Evolutionary conservation across 2,888 invertebrate genomes (phyloP).

Genomic region (Zygogramma bicolorata): DNA sequence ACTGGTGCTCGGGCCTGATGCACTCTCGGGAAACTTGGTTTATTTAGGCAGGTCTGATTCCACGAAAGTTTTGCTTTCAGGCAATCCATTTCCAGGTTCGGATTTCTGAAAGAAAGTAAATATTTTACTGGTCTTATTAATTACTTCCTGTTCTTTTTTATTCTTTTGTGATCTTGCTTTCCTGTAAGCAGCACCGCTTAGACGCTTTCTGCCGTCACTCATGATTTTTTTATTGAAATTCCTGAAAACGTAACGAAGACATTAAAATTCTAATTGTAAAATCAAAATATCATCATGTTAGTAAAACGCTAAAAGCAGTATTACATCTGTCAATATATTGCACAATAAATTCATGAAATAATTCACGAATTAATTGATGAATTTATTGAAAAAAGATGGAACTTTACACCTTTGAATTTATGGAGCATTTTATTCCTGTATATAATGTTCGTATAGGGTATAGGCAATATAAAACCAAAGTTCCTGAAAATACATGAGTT

Average conservation of each 20-base stretch:
- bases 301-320: no score
- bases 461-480: no score
- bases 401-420: no score
- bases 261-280: conserved; percentile 9
- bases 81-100: no score
- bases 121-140: conserved; percentile 10
- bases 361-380: no score
- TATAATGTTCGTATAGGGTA: no score
- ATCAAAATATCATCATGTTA: conserved; percentile 9
- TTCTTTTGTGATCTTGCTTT: not conserved
- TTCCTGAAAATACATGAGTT: no score
- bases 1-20: conserved; percentile 5
- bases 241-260: not conserved
- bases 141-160: conserved; percentile 8
- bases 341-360: no score
- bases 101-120: not conserved
- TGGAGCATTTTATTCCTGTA: no score
- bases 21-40: conserved; percentile 8
- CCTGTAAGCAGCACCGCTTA: not conserved
- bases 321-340: no score
- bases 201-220: conserved; percentile 11
- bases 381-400: no score
- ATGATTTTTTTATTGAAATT: conserved; percentile 12
- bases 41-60: conserved; percentile 10
- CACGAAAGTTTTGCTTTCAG: not conserved